Evolutionary conservation across 2,888 invertebrate species (phyloP).

Genomic region (Lasioglossum lativentre): DNA sequence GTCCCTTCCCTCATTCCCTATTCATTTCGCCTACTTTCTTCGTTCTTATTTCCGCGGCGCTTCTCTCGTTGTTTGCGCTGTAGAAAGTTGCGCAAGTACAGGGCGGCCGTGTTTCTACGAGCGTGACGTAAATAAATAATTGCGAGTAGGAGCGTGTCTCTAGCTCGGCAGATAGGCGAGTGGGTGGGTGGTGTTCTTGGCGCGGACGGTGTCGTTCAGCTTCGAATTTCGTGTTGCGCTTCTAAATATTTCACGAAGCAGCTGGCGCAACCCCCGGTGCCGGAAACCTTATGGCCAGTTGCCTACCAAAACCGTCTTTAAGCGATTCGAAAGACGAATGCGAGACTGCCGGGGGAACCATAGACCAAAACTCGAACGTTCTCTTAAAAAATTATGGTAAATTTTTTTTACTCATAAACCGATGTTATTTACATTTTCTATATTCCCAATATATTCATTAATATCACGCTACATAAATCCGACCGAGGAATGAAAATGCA

Average conservation of each 20-base stretch:
- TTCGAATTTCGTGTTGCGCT: slow-evolving; percentile 54
- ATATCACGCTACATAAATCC: too few species aligned
- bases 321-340: slow-evolving; percentile 3
- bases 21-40: slow-evolving; percentile 53
- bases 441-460: too few species aligned
- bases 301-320: slow-evolving; percentile 33
- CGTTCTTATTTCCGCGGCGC: slow-evolving; percentile 27
- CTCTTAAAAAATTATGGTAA: neutral
- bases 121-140: slow-evolving; percentile 69
- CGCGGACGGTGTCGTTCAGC: slow-evolving; percentile 53
- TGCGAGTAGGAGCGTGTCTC: slow-evolving; percentile 50
- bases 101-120: slow-evolving; percentile 46
- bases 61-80: slow-evolving; percentile 38
- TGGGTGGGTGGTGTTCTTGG: slow-evolving; percentile 44
- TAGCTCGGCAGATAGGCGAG: slow-evolving; percentile 28
- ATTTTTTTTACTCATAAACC: neutral
- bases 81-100: slow-evolving; percentile 22
- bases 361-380: neutral
- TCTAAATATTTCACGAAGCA: slow-evolving; percentile 69
- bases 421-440: too few species aligned
- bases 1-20: slow-evolving; percentile 52
- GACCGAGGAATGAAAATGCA: too few species aligned
- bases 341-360: neutral
- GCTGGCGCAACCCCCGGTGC: slow-evolving; percentile 56
- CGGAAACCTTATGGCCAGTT: slow-evolving; percentile 50